Percentiles rank a stretch among this genome's conserved stretches.
Evolutionary conservation across 2,113 vertebrate genomes (phyloP).

Genomic region (Istiophorus platypterus): DNA sequence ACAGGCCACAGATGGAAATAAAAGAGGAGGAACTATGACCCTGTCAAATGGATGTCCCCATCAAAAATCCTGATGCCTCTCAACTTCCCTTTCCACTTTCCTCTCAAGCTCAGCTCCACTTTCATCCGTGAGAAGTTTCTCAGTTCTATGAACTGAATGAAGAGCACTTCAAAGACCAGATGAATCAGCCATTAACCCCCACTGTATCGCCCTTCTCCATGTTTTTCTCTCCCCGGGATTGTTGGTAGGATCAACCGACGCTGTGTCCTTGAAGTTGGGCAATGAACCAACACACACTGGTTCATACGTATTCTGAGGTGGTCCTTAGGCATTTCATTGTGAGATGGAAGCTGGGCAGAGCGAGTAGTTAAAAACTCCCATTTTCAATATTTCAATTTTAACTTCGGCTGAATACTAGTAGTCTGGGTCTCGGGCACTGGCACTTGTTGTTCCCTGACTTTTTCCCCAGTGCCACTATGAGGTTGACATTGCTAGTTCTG

Average conservation of each 20-base stretch:
- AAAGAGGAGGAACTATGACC: constrained; percentile 60
- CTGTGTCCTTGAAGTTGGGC: constrained; percentile 47
- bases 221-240: constrained; percentile 29
- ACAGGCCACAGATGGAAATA: constrained; percentile 62
- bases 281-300: not conserved
- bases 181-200: constrained; percentile 67
- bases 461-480: too few relatives aligned
- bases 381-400: constrained; percentile 23
- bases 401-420: constrained; percentile 6
- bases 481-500: too few relatives aligned
- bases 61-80: constrained; percentile 52
- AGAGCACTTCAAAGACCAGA: constrained; percentile 63
- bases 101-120: constrained; percentile 56
- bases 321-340: not conserved
- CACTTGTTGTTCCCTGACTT: too few relatives aligned
- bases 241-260: constrained; percentile 48
- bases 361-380: constrained; percentile 5
- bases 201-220: constrained; percentile 18
- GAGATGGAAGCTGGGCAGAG: not conserved
- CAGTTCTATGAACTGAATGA: constrained; percentile 45
- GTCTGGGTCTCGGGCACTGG: too few relatives aligned
- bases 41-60: constrained; percentile 58
- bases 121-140: constrained; percentile 57
- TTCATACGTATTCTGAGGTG: constrained; percentile 7
- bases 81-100: constrained; percentile 50